Evolutionary conservation across 1,140 invertebrate species (phyloP).

Genomic region (Drosophila truncata): DNA sequence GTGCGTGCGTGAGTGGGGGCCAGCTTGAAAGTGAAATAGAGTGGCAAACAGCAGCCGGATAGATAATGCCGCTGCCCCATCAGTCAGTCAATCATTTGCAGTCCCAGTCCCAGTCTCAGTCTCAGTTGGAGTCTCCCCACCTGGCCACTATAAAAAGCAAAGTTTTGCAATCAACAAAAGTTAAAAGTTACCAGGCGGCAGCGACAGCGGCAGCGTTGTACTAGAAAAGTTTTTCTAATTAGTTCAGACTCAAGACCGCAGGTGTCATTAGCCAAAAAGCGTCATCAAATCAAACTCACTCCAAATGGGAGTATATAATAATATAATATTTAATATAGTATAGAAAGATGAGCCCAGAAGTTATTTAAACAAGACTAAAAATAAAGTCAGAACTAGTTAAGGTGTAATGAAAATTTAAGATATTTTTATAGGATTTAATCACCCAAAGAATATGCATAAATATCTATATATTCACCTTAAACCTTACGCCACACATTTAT

Average conservation of each 20-base stretch:
- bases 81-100: slow-evolving; percentile 61
- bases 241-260: slow-evolving; percentile 48
- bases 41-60: slow-evolving; percentile 46
- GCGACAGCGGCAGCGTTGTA: slow-evolving; percentile 17
- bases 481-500: not conserved
- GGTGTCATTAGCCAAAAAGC: slow-evolving; percentile 48
- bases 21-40: slow-evolving; percentile 25
- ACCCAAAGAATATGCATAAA: not conserved
- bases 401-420: no score
- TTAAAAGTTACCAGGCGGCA: slow-evolving; percentile 62
- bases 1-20: slow-evolving; percentile 27
- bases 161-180: slow-evolving; percentile 79
- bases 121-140: not conserved
- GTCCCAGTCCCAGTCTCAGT: not conserved
- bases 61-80: slow-evolving; percentile 54
- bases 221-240: slow-evolving; percentile 77
- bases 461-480: not conserved
- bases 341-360: no score
- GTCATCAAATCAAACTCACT: slow-evolving; percentile 39
- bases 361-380: no score
- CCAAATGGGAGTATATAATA: not conserved
- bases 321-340: no score
- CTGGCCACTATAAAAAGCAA: slow-evolving; percentile 54
- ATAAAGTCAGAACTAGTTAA: no score
- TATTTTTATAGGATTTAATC: not conserved